phyloP scores from a whole-genome alignment of 2,888 invertebrate genomes.

The Diarsia mendica region DNA sequence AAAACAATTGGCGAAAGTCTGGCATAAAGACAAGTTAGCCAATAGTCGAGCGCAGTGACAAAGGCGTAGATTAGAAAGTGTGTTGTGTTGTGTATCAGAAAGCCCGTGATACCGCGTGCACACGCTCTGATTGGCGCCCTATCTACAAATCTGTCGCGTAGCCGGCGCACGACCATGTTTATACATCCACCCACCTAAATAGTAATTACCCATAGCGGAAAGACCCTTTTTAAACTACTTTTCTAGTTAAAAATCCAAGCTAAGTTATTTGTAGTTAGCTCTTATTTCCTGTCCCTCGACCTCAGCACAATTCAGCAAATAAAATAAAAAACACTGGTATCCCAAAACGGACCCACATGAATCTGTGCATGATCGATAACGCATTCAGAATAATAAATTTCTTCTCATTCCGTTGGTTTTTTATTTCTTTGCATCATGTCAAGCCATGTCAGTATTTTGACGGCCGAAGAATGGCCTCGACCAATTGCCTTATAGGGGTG shows the following conservation, averaged over 20 bases:
- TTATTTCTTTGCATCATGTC: conserved; percentile 61
- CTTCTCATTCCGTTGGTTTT: conserved; percentile 65
- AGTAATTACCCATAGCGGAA: conserved; percentile 40
- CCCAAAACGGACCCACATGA: conserved; percentile 61
- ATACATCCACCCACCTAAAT: conserved; percentile 48
- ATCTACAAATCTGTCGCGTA: conserved; percentile 87
- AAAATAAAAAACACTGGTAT: conserved; percentile 59
- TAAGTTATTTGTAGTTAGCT: not conserved
- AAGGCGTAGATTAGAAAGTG: conserved; percentile 90
- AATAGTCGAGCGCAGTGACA: conserved; percentile 87
- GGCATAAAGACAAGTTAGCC: conserved; percentile 84
- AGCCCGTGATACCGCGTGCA: conserved; percentile 85
- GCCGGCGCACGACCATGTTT: conserved; percentile 56
- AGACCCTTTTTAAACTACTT: conserved; percentile 25
- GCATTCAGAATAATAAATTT: conserved; percentile 69
- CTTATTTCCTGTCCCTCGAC: conserved; percentile 2
- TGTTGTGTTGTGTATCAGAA: conserved; percentile 87
- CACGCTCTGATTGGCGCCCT: conserved; percentile 89
- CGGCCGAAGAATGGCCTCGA: conserved; percentile 57
- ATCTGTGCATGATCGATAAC: conserved; percentile 73
- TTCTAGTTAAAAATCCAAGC: not conserved
- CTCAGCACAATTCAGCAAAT: conserved; percentile 43
- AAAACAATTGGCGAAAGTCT: conserved; percentile 90
- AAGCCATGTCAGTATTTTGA: conserved; percentile 59
- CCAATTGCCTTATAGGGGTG: conserved; percentile 57